A percentile compares a stretch with the other conserved stretches of the same genome.
Conservation (phyloP, 1,140 invertebrate species). For the Drosophila eugracilis region DNA sequence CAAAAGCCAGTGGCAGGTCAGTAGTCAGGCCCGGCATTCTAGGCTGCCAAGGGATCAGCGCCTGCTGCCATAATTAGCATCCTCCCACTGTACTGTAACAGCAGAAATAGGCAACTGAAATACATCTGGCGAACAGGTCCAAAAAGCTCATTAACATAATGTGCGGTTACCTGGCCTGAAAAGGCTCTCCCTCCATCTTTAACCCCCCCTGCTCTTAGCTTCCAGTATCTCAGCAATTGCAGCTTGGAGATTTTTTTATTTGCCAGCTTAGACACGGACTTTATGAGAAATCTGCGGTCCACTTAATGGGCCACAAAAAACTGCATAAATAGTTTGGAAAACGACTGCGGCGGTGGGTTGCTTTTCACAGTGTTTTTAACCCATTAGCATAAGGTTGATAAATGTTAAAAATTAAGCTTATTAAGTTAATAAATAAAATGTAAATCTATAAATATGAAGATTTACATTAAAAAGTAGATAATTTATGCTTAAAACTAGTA, state of each 20-base stretch:
- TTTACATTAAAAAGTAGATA: no score
- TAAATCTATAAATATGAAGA: no score
- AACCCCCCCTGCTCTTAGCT: not conserved
- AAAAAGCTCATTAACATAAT: constrained; percentile 80
- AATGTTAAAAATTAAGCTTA: no score
- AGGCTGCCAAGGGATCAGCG: constrained; percentile 29
- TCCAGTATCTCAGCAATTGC: constrained; percentile 26
- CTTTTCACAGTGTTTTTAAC: not conserved
- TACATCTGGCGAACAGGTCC: constrained; percentile 36
- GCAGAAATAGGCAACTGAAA: constrained; percentile 32
- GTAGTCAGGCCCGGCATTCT: constrained; percentile 7
- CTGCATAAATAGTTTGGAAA: constrained; percentile 28
- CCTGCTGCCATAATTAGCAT: constrained; percentile 45
- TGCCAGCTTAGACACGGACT: constrained; percentile 34
- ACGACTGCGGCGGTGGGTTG: not conserved
- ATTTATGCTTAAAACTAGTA: no score
- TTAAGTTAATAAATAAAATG: no score
- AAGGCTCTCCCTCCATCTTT: constrained; percentile 13
- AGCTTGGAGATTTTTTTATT: constrained; percentile 35
- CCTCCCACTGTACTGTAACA: constrained; percentile 29
- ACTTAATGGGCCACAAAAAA: constrained; percentile 52
- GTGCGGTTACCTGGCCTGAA: constrained; percentile 61
- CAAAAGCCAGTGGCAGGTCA: constrained; percentile 40
- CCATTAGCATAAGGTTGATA: not conserved
- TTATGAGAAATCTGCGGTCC: constrained; percentile 50